Conservation (phyloP, 2,113 vertebrate species). For the Oplegnathus fasciatus region DNA sequence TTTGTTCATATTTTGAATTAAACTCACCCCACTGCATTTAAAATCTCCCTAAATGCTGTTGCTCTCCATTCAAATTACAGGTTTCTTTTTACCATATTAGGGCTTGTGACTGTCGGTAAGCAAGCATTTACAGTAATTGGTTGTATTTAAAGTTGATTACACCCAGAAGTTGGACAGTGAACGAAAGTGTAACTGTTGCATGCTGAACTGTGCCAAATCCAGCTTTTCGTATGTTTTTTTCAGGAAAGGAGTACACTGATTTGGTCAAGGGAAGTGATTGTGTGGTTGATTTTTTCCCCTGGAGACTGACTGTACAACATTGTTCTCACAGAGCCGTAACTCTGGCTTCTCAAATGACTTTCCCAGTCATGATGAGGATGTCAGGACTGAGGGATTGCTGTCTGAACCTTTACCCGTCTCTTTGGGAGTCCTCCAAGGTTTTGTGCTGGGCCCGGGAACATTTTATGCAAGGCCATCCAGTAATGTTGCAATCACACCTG, state of each 20-base stretch:
- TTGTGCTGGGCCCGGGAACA: slow-evolving; percentile 38
- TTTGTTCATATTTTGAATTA: background rate
- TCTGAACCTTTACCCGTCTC: slow-evolving; percentile 63
- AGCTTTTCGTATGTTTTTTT: background rate
- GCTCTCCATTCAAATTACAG: background rate
- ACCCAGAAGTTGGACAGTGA: slow-evolving; percentile 21
- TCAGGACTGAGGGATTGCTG: slow-evolving; percentile 52
- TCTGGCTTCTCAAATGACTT: slow-evolving; percentile 64
- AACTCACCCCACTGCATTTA: background rate
- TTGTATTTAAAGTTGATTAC: slow-evolving; percentile 37
- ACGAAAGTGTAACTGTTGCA: slow-evolving; percentile 3
- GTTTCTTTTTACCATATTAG: background rate
- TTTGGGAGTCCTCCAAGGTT: slow-evolving; percentile 67
- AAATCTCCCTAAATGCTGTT: background rate
- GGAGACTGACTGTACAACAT: slow-evolving; percentile 47
- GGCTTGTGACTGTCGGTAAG: slow-evolving; percentile 14
- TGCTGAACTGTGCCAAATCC: slow-evolving; percentile 14
- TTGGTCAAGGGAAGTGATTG: slow-evolving; percentile 30
- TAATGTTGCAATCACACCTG: slow-evolving; percentile 42
- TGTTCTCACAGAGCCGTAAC: slow-evolving; percentile 56
- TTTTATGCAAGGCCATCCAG: slow-evolving; percentile 31
- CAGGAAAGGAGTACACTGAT: slow-evolving; percentile 19
- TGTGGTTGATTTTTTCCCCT: slow-evolving; percentile 23
- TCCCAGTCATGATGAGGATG: slow-evolving; percentile 60
- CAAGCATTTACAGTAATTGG: slow-evolving; percentile 43